These are phyloP conservation scores for Rutpela maculata DNA, from an alignment of 2,888 invertebrate genomes.

Conservation along the genomic window DNA sequence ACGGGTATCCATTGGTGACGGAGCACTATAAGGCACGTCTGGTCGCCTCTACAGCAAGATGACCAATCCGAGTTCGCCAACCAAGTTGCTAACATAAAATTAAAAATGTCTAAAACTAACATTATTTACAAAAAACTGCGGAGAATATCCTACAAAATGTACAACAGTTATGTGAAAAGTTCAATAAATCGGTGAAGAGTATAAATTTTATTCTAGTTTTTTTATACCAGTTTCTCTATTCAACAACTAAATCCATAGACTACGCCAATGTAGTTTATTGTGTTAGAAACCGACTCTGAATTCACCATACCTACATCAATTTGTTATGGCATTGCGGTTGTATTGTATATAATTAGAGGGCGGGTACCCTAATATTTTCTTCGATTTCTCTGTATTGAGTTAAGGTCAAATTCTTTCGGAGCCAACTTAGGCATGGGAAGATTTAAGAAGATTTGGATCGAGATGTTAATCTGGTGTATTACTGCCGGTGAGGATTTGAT, in stretches of 20 bases:
- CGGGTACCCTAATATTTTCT: constrained; percentile 41
- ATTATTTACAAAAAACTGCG: too few species aligned
- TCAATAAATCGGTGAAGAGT: too few species aligned
- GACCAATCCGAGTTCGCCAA: too few species aligned
- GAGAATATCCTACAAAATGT: too few species aligned
- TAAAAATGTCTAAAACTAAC: too few species aligned
- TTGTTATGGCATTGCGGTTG: not conserved
- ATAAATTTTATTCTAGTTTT: too few species aligned
- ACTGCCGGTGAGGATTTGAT: not conserved
- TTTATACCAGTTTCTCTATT: not conserved
- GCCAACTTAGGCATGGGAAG: constrained; percentile 21
- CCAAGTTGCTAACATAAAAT: too few species aligned
- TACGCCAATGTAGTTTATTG: not conserved
- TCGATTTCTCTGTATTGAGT: constrained; percentile 20
- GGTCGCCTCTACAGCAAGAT: too few species aligned
- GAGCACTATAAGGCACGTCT: too few species aligned
- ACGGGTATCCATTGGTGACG: too few species aligned
- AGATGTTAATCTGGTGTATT: not conserved
- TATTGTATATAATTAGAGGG: constrained; percentile 37
- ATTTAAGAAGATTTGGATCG: constrained; percentile 19
- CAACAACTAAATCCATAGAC: not conserved
- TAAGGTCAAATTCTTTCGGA: constrained; percentile 17
- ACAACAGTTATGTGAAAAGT: too few species aligned
- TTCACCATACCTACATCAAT: constrained; percentile 17
- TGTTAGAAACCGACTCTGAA: not conserved